Evolutionary conservation across 2,113 vertebrate species (phyloP), one percentile per base, ranked within the genome.

Genomic region (Electrona antarctica): DNA sequence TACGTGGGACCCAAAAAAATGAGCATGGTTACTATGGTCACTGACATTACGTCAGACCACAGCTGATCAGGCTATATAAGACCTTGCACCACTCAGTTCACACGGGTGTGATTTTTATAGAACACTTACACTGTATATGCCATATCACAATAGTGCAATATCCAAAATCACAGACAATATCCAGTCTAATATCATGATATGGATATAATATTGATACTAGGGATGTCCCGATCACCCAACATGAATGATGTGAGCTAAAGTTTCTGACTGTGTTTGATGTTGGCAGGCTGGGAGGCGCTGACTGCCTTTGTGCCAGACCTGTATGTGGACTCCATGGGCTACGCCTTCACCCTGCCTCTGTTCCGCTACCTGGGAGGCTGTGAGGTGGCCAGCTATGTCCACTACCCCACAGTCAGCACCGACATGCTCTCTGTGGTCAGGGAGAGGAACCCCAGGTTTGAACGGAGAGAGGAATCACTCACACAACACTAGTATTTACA

Each of bases 261-360:
- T 15, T 3, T 58, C 13, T 65, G 33, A 1, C 21, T 71, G 67
- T 71, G 21, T 21, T 21, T 15, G 60, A 60, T 60, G 64, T 77
- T 56, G 33, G 33, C n/a, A 87, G 87, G 95, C 67, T 98, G 95
- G 95, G 96, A 99, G 91, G 97, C 97, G 0, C 93, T 99, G 61
- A 83, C 85, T 0, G 91, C 95, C 29, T 94, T 94, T 1, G 90
- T 94, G 60, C 97, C 97, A 0, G 96, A 99, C 65, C 57, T 99
- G 70, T 98, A 95, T 58, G 92, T 98, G 2, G 97, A 99, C 81
- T 98, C 97, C 0, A 98, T 97, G 96, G 97, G 97, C 6, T 98
- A 96, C 11, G 94, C 97, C 45, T 98, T 98, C 86, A 97, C 95
- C 0, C 86, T 98, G 61, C 96, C 96, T 0, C 87, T 99, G 67